Evolutionary conservation across 2,797 vertebrate species (phyloP), one percentile per base, ranked within the genome.

Genomic region (Centropyge bicolor): DNA sequence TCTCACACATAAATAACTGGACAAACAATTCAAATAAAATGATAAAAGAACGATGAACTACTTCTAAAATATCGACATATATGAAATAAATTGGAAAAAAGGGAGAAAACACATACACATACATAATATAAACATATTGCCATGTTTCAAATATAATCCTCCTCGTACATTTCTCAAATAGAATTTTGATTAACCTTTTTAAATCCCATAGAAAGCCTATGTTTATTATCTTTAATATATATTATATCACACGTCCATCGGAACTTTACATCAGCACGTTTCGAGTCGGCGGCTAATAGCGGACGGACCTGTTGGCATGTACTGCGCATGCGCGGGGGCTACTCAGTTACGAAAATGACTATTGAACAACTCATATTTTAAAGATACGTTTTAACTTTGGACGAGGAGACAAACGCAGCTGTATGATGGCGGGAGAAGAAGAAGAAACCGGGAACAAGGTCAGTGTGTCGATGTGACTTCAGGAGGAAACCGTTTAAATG

Each of bases 351-450:
- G 6, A 20, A 73, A 59, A 38, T 24, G 8, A 0, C 3, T 0
- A 8, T 61, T 51, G 40, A 31, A 1, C 49, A 52, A 55, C 10
- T 0, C 16, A 1, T 40, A 17, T 10, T 27, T 20, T 14, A 1
- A n/a, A 27, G 0, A n/a, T n/a, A n/a, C n/a, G n/a, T n/a, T n/a
- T n/a, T n/a, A 38, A 40, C 2, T 17, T 11, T 4, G 0, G 5
- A 14, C 1, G 45, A 41, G 3, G 0, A 57, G 6, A 62, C 0
- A 17, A 1, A 31, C 0, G 0, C 8, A 0, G 11, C 0, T 16
- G 1, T 0, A 27, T 9, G 9, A 95, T 94, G 93, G 22, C 84
- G 0, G 87, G 55, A 35, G 89, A 90, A 59, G 85, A 88, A 3
- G 74, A 64, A n/a, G 77, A 74, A 24, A 68, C 0, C 20, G 67